Percentiles rank a stretch among this genome's conserved stretches.
These are phyloP conservation scores for Pygocentrus nattereri DNA, from an alignment of 2,797 vertebrate species.

Conservation along the genomic window DNA sequence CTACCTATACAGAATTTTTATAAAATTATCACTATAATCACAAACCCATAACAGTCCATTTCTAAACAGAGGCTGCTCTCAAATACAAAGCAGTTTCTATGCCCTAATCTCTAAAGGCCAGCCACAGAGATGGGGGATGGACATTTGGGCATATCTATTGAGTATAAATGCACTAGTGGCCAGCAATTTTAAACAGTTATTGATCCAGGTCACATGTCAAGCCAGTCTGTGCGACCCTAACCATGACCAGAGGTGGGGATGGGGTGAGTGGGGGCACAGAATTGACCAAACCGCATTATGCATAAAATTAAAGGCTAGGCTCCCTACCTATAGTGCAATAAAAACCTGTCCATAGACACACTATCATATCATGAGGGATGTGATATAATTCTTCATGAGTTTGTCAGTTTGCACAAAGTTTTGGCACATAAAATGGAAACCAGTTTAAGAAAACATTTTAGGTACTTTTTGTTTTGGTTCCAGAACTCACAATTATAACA, in stretches of 20 bases:
- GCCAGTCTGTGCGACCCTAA: slow-evolving; percentile 74
- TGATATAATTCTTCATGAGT: neutral
- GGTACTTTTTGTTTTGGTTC: neutral
- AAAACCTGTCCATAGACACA: neutral
- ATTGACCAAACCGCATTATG: slow-evolving; percentile 60
- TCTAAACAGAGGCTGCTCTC: neutral
- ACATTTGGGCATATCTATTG: slow-evolving; percentile 56
- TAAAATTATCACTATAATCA: neutral
- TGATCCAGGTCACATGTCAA: slow-evolving; percentile 82
- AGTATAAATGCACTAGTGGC: slow-evolving; percentile 75
- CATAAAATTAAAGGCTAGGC: slow-evolving; percentile 38
- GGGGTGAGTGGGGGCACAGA: slow-evolving; percentile 50
- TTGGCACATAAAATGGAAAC: neutral
- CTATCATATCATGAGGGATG: neutral
- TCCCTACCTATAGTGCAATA: neutral
- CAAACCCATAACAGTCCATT: neutral
- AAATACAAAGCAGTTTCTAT: slow-evolving; percentile 15
- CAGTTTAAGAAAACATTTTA: neutral
- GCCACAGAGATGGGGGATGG: slow-evolving; percentile 38
- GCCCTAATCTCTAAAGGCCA: slow-evolving; percentile 19
- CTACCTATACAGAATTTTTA: neutral
- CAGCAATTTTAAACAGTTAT: slow-evolving; percentile 83
- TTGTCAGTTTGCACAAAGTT: neutral
- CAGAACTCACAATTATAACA: neutral
- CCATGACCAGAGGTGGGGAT: slow-evolving; percentile 64